Percentiles rank a stretch among this genome's conserved stretches.
These are phyloP conservation scores for Chromoteleia sp. DNA, from an alignment of 2,888 invertebrate genomes.

Conservation along the genomic window DNA sequence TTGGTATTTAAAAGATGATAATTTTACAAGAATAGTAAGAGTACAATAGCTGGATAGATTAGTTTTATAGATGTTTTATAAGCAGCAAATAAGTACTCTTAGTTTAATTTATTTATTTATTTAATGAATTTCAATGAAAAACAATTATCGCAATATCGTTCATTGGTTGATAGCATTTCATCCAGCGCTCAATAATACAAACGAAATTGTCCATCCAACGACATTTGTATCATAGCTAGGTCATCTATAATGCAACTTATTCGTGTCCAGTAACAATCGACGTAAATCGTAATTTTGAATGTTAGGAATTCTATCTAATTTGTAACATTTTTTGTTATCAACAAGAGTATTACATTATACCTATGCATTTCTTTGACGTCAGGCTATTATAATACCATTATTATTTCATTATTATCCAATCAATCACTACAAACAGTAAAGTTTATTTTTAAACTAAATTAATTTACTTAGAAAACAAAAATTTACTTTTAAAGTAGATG, in stretches of 20 bases:
- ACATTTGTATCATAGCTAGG: slow-evolving; percentile 47
- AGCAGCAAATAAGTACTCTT: no score
- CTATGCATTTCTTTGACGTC: slow-evolving; percentile 5
- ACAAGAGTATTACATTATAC: neutral
- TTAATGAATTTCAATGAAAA: slow-evolving; percentile 14
- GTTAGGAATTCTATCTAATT: slow-evolving; percentile 30
- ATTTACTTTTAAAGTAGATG: no score
- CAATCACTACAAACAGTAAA: neutral
- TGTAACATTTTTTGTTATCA: slow-evolving; percentile 9
- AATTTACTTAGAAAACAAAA: neutral
- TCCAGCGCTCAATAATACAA: slow-evolving; percentile 45
- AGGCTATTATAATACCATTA: slow-evolving; percentile 59
- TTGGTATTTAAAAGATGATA: no score
- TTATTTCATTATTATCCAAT: slow-evolving; percentile 62
- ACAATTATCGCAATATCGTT: slow-evolving; percentile 53
- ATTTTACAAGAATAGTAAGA: no score
- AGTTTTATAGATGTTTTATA: no score
- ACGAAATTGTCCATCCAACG: slow-evolving; percentile 14
- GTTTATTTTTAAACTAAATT: neutral
- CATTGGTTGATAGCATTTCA: slow-evolving; percentile 40
- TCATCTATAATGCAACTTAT: slow-evolving; percentile 80
- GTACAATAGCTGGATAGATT: no score
- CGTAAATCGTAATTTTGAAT: slow-evolving; percentile 72
- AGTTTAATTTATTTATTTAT: no score
- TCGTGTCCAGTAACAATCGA: slow-evolving; percentile 74